Conservation (phyloP, 2,888 invertebrate genomes). For the Athalia rosae region DNA sequence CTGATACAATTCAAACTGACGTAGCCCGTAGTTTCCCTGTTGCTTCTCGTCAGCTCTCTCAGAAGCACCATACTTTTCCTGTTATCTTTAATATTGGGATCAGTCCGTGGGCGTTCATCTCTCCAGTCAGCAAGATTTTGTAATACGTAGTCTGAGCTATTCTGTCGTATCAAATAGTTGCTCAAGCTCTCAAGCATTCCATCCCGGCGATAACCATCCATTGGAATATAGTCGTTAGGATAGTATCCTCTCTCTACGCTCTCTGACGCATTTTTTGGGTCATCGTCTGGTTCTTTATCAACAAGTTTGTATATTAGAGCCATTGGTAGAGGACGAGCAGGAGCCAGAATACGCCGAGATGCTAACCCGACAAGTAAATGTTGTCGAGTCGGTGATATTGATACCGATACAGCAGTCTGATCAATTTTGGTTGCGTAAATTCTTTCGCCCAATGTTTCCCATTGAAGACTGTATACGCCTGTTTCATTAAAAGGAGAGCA, state of each 20-base stretch:
- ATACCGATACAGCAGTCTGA: constrained; percentile 89
- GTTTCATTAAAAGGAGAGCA: constrained; percentile 50
- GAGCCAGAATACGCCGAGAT: constrained; percentile 78
- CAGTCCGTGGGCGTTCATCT: constrained; percentile 50
- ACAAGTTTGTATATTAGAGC: constrained; percentile 67
- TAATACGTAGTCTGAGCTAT: constrained; percentile 58
- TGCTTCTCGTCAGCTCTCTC: constrained; percentile 81
- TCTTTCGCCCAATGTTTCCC: constrained; percentile 84
- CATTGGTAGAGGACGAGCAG: constrained; percentile 61
- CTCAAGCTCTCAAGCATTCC: constrained; percentile 53
- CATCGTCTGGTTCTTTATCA: constrained; percentile 54
- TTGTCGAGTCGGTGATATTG: constrained; percentile 87
- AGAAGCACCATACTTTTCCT: constrained; percentile 75
- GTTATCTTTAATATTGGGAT: constrained; percentile 59
- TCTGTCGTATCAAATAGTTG: constrained; percentile 46
- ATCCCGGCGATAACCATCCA: constrained; percentile 73
- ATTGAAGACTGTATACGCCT: constrained; percentile 88
- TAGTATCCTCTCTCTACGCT: constrained; percentile 49
- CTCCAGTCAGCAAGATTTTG: constrained; percentile 51
- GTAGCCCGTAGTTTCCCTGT: constrained; percentile 78
- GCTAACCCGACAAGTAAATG: constrained; percentile 89
- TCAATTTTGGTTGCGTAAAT: constrained; percentile 86
- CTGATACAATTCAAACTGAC: constrained; percentile 89
- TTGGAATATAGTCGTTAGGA: constrained; percentile 51
- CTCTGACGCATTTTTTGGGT: constrained; percentile 48